A percentile compares a stretch with the other conserved stretches of the same genome.
These are phyloP conservation scores for Orthosia incerta DNA, from an alignment of 2,888 invertebrate species.

Conservation along the genomic window DNA sequence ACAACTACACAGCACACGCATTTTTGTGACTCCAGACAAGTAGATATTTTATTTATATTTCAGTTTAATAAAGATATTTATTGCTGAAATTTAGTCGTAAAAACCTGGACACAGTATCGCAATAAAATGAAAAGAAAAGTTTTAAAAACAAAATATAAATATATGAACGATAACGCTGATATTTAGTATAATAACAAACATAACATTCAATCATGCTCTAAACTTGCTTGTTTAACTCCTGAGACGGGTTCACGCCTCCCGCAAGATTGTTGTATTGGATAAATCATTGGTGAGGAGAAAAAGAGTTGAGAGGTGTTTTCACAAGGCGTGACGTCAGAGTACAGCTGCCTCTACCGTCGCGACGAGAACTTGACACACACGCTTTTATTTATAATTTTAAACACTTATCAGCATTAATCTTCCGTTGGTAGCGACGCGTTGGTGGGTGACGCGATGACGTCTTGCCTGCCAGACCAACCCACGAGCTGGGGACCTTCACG, in stretches of 20 bases:
- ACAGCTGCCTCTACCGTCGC: conserved; percentile 76
- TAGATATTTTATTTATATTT: conserved; percentile 1
- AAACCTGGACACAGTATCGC: conserved; percentile 30
- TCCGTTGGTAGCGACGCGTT: conserved; percentile 62
- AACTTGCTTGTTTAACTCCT: conserved; percentile 29
- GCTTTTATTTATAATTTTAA: conserved; percentile 67
- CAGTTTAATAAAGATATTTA: conserved; percentile 32
- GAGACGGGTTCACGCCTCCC: conserved; percentile 16
- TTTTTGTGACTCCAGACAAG: conserved; percentile 15
- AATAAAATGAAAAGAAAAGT: conserved; percentile 35
- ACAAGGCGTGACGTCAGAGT: conserved; percentile 74
- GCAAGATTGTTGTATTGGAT: conserved; percentile 68
- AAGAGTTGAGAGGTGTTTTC: conserved; percentile 71
- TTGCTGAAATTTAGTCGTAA: conserved; percentile 21
- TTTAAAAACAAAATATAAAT: conserved; percentile 29
- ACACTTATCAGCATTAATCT: conserved; percentile 74
- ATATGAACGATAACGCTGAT: conserved; percentile 39
- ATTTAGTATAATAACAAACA: conserved; percentile 37
- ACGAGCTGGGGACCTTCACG: conserved; percentile 65
- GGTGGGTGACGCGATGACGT: conserved; percentile 63
- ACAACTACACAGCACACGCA: conserved; percentile 20
- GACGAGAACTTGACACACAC: conserved; percentile 69
- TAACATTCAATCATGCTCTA: conserved; percentile 39
- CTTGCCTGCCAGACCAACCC: conserved; percentile 54
- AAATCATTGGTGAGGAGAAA: conserved; percentile 74